phyloP scores from a whole-genome alignment of 1,140 invertebrate genomes.

The Cecropterus lyciades region DNA sequence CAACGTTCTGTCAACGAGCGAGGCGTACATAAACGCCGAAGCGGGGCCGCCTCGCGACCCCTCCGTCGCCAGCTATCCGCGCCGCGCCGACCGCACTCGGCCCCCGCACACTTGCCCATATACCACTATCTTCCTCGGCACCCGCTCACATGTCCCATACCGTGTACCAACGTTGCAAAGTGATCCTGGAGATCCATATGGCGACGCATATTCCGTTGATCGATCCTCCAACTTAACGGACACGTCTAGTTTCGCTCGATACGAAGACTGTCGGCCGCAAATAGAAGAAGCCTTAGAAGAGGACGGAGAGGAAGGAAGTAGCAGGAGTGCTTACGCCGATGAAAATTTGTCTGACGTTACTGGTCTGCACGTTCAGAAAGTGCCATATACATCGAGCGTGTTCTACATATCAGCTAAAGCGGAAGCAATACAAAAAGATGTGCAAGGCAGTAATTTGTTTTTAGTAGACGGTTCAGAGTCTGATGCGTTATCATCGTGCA shows the following conservation, averaged over 20 bases:
- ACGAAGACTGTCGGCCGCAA: conserved; percentile 76
- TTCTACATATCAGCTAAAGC: conserved; percentile 75
- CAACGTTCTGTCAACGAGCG: conserved; percentile 82
- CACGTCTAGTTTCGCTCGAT: conserved; percentile 81
- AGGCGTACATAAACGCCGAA: conserved; percentile 75
- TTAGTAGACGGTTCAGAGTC: conserved; percentile 75
- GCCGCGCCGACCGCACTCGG: conserved; percentile 68
- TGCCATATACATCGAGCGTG: conserved; percentile 75
- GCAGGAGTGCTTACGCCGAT: conserved; percentile 19
- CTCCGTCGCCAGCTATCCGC: conserved; percentile 73
- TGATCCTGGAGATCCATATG: conserved; percentile 66
- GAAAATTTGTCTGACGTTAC: conserved; percentile 55
- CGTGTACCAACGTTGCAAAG: conserved; percentile 59
- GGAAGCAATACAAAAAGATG: conserved; percentile 60
- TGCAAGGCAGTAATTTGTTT: conserved; percentile 66
- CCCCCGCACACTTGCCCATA: conserved; percentile 76
- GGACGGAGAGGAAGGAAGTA: conserved; percentile 11
- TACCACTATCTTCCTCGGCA: conserved; percentile 74
- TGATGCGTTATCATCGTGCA: conserved; percentile 78
- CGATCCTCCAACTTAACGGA: conserved; percentile 83
- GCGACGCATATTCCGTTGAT: conserved; percentile 77
- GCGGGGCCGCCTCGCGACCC: conserved; percentile 61
- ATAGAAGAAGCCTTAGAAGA: conserved; percentile 59
- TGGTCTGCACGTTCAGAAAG: conserved; percentile 75
- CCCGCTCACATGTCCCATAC: conserved; percentile 61